Evolutionary conservation across 2,888 invertebrate species (phyloP), one percentile per base, ranked within the genome.

Genomic region (Aquatica leii): DNA sequence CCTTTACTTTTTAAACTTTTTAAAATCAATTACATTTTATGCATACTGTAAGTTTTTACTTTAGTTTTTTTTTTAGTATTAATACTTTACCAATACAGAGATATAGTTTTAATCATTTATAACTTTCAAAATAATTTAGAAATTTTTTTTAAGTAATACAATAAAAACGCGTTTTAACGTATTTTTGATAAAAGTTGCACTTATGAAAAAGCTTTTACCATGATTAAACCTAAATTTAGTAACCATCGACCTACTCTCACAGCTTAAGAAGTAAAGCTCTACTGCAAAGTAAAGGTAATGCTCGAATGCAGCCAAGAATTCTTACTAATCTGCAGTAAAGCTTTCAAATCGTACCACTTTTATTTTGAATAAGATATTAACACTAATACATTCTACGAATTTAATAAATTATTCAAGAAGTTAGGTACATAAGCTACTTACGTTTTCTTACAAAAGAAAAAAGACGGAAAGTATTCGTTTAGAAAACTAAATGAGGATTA

Each of bases 361-460:
- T 53, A 63, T 40, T 59, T 63, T 59, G 46, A 58, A 63, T 63
- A 59, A 63, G 54, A 63, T 63, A 63, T 63, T 59, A 54, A 63
- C 55, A 49, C 18, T 43, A 48, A 53, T 54, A 50, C 54, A 46
- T 34, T 53, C 52, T 52, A 59, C 34, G 43, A 53, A 43, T 51
- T 51, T 43, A 34, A 52, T 51, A 53, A 52, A 46, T 51, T 35
- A 49, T 37, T 41, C 41, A 51, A 14, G 2, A 12, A 31, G 17
- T 15, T 46, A 15, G 14, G 9, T 51, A 12, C 31, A 52, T 52
- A 34, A 34, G 15, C 34, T 35, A 1, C 17, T 35, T 52, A 35
- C 12, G 31, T 52, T 35, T 50, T 31, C 49, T 54, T 41, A 21
- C n/a, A 40, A 12, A 40, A 35, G 21, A 41, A 40, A 37, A 18